These are phyloP conservation scores for Platalea minor DNA, from an alignment of 2,797 vertebrate genomes.

Conservation along the genomic window DNA sequence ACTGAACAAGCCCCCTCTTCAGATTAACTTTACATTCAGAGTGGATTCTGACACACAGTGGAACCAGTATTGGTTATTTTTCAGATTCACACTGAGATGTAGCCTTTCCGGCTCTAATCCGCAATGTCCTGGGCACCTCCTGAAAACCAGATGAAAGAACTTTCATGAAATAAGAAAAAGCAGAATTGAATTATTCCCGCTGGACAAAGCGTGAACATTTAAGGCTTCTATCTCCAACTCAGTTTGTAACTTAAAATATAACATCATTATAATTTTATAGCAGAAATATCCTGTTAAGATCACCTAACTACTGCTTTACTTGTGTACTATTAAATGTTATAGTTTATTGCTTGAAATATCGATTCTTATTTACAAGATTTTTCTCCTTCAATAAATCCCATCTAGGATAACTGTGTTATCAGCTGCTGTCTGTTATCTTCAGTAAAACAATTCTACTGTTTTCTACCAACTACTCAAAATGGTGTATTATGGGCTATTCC, in stretches of 20 bases:
- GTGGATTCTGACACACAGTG: neutral
- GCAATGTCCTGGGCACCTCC: neutral
- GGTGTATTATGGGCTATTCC: neutral
- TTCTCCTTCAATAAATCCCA: conserved; percentile 4
- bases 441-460: neutral
- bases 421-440: neutral
- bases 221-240: neutral
- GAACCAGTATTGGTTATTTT: neutral
- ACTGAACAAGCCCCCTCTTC: neutral
- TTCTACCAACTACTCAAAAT: neutral
- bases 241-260: neutral
- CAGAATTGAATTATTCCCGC: neutral
- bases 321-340: neutral
- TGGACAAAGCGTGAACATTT: neutral
- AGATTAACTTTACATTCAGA: neutral
- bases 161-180: neutral
- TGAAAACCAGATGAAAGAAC: neutral
- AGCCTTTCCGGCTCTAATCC: neutral
- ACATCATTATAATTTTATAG: neutral
- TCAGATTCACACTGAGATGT: neutral
- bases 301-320: neutral
- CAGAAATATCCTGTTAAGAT: neutral
- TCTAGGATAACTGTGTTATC: neutral
- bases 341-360: neutral
- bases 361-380: neutral